These are phyloP conservation scores for Drosophila kanekoi DNA, from an alignment of 2,888 invertebrate species.

Conservation along the genomic window DNA sequence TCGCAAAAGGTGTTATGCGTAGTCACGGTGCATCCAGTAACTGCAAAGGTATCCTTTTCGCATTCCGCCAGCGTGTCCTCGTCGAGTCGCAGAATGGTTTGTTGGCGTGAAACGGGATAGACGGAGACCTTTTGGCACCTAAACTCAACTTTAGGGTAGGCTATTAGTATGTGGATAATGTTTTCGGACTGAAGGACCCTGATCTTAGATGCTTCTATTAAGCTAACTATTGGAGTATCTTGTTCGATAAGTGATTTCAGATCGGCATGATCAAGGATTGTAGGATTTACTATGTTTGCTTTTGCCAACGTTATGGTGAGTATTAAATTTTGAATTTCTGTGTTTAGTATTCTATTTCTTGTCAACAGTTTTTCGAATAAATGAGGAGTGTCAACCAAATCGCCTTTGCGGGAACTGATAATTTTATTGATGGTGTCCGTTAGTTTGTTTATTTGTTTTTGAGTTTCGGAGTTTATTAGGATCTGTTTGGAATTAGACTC, in stretches of 20 bases:
- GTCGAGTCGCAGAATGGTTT: not conserved
- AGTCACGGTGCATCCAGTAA: not conserved
- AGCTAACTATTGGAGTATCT: too few species aligned
- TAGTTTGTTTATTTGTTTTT: too few species aligned
- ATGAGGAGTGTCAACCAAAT: not conserved
- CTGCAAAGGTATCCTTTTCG: not conserved
- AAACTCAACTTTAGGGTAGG: not conserved
- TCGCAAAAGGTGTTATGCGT: too few species aligned
- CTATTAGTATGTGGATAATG: not conserved
- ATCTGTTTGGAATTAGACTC: too few species aligned
- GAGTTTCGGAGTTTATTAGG: too few species aligned
- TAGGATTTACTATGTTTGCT: not conserved
- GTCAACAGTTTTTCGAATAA: not conserved
- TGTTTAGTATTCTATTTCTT: conserved; percentile 5
- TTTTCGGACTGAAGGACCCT: too few species aligned
- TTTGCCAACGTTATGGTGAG: conserved; percentile 3
- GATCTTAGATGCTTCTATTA: too few species aligned
- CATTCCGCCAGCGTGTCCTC: conserved; percentile 4
- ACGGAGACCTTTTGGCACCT: not conserved
- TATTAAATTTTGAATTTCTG: conserved; percentile 1
- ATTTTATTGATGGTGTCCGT: too few species aligned
- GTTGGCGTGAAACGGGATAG: not conserved
- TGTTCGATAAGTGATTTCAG: too few species aligned
- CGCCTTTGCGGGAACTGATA: not conserved
- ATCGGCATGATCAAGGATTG: too few species aligned